Conservation (phyloP, 2,888 invertebrate genomes). For the Drosophila longiperda region DNA sequence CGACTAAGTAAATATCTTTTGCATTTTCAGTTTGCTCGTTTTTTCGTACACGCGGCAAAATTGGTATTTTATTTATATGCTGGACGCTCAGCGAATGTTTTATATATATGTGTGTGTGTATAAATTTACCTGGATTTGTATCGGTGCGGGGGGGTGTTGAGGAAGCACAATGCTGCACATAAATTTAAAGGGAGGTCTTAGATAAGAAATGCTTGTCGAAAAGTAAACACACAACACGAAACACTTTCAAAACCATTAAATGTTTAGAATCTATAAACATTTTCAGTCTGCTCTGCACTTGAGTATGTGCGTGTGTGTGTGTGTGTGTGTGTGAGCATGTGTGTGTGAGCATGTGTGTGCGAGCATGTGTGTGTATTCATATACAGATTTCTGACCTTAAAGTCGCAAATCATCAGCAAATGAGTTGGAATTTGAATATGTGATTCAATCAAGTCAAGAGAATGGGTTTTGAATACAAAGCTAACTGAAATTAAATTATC, state of each 20-base stretch:
- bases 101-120: slow-evolving; percentile 53
- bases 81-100: slow-evolving; percentile 64
- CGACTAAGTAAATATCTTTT: neutral
- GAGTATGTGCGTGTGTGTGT: neutral
- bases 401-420: slow-evolving; percentile 10
- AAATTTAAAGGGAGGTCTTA: slow-evolving; percentile 71
- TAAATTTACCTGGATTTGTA: slow-evolving; percentile 67
- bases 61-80: slow-evolving; percentile 69
- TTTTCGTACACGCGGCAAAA: slow-evolving; percentile 52
- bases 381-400: slow-evolving; percentile 7
- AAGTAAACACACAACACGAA: slow-evolving; percentile 40
- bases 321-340: too few relatives aligned
- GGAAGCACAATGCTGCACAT: slow-evolving; percentile 61
- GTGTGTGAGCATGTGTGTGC: neutral
- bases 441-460: neutral
- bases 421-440: slow-evolving; percentile 4
- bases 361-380: neutral
- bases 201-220: slow-evolving; percentile 65
- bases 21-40: slow-evolving; percentile 22
- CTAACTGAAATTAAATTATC: neutral
- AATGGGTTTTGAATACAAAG: neutral
- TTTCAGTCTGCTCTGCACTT: slow-evolving; percentile 24
- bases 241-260: slow-evolving; percentile 59
- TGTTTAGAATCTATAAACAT: slow-evolving; percentile 63
- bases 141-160: slow-evolving; percentile 44